Conservation (phyloP, 2,113 vertebrate species). For the Sialia sialis region DNA sequence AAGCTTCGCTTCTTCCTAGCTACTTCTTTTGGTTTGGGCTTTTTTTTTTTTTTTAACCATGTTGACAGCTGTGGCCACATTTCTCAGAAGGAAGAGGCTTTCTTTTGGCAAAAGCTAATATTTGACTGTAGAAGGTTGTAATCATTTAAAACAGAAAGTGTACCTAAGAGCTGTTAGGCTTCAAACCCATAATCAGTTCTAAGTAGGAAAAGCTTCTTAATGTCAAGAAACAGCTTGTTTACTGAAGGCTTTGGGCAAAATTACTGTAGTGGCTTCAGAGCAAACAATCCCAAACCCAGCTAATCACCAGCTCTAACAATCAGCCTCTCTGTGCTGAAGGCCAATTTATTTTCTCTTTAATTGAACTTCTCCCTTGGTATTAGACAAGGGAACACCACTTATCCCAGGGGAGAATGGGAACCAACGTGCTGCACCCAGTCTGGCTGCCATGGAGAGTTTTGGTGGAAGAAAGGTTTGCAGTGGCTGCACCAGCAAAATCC, state of each 20-base stretch:
- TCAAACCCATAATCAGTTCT: neutral
- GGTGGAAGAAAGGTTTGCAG: neutral
- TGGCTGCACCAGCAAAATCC: neutral
- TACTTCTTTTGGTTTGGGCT: neutral
- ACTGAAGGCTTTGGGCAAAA: slow-evolving; percentile 3
- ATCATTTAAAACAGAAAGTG: neutral
- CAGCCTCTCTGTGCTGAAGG: neutral
- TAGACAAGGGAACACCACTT: neutral
- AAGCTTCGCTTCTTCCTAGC: neutral
- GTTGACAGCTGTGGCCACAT: neutral
- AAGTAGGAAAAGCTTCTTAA: neutral
- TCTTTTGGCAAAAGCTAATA: neutral
- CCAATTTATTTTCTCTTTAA: neutral
- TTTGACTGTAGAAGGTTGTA: neutral
- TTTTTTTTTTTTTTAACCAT: neutral
- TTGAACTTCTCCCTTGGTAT: neutral
- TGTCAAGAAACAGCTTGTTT: slow-evolving; percentile 20
- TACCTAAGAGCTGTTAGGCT: neutral
- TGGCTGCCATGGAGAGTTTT: rapidly evolving
- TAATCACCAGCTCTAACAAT: neutral
- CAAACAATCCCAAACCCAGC: neutral
- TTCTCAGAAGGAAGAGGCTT: neutral
- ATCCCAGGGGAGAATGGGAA: neutral
- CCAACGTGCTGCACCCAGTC: rapidly evolving
- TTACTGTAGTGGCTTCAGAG: neutral